Evolutionary conservation across 1,140 invertebrate species (phyloP), one percentile per base, ranked within the genome.

Genomic region (Drosophila arawakana): DNA sequence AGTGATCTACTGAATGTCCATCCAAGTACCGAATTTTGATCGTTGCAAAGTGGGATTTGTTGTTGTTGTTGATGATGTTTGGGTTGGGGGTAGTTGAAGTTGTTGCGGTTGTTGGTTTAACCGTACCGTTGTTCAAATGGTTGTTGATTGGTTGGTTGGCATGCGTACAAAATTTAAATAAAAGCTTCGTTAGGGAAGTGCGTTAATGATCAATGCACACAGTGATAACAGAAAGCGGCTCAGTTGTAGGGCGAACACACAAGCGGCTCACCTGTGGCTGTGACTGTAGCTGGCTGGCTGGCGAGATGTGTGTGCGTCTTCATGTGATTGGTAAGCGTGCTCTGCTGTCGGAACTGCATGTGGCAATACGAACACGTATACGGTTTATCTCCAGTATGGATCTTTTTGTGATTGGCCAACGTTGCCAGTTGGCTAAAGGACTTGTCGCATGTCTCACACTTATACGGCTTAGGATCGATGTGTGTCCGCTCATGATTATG

Each of bases 121-220:
- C 37, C 37, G 37, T 39, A 39, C 37, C 7, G 37, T 9, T 41
- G 37, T 10, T 41, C 39, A 41, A 52, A 49, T 47, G 39, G 41
- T 63, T 58, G 77, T 65, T 68, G 69, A 57, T 77, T 65, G 59
- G 73, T 78, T 73, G 60, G 59, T 80, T 80, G 30, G 84, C 84
- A 89, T 84, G 90, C 90, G 90, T 91, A 86, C 88, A 91, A 89
- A 88, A 91, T 90, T 91, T 90, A 91, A 91, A 91, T 81, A 88
- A 91, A 91, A 89, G 90, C 88, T 91, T 91, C 88, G 90, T 91
- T 91, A 91, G 90, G 90, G 86, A 90, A 91, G 84, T 89, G 80
- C 82, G 81, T 90, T 84, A 90, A 80, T 91, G 74, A 75, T 86
- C 83, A 83, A 86, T 86, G 84, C 84, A 90, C 90, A 84, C 86